Evolutionary conservation across 2,888 invertebrate species (phyloP), one percentile per base, ranked within the genome.

Genomic region (Netelia virgata): DNA sequence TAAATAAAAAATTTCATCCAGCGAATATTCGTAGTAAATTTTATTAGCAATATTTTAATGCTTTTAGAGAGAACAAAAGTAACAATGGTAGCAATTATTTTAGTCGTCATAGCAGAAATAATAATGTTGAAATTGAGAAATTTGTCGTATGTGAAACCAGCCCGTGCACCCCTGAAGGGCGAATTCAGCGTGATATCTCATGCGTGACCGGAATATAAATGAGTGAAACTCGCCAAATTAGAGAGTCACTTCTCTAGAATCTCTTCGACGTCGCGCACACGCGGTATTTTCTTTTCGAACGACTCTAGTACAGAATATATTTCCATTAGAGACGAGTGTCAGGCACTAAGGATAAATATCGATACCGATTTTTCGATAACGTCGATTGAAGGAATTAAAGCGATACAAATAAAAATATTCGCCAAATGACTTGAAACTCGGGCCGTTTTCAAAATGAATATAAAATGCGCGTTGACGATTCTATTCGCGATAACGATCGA

Each of bases 191-290:
- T 86, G 82, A 81, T 82, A 87, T 69, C 75, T 86, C 87, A 88
- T 84, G 91, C 89, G 89, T 90, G 90, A 89, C 90, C 69, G 72
- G 86, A 86, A 88, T 89, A 91, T 91, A 91, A 91, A 91, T 89
- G 89, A 88, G 91, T 89, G 91, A 91, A 91, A 91, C 91, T 91
- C 86, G 43, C 68, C 64, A 87, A 86, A 88, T 84, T 89, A 83
- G 90, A 89, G 90, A 90, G 89, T 68, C 89, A 91, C 87, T 89
- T 84, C 86, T 69, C 76, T 78, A 66, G 73, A 64, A 70, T 79
- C 59, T 47, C 79, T 70, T 41, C 57, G 14, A 80, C 82, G 77
- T 81, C 64, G 74, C 47, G 66, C 23, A 61, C 61, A 16, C 10
- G 43, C 16, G 68, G 61, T 6, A 82, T 66, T 36, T 72, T 64